Evolutionary conservation across 2,888 invertebrate genomes (phyloP), one percentile per base, ranked within the genome.

Genomic region (Crocallis elinguaria): DNA sequence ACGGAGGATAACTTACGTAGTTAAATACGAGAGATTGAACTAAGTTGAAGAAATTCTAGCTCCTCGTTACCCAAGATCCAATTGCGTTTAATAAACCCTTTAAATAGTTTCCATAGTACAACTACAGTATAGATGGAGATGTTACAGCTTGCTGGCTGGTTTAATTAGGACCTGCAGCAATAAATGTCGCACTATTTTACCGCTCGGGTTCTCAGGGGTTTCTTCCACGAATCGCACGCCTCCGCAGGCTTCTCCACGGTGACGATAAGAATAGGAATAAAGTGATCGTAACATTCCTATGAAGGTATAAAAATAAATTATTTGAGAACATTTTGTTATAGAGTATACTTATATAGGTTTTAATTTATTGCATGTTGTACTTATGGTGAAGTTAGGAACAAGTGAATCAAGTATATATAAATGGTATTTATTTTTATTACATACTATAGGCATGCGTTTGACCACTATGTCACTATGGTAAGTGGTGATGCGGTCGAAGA

Each of bases 141-240:
- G 51, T 67, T 64, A 75, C 35, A 72, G 62, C 60, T 76, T 75
- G 63, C 70, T 71, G 36, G 63, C 49, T 53, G 60, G 52, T 53
- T 71, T 76, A 42, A 63, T 58, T 43, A 76, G 41, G 44, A 66
- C 64, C 44, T 67, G 61, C 39, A 83, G 82, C 32, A 93, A 73
- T 63, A 84, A 71, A 59, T 94, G 88, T 49, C 95, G 86, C 35
- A 95, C 80, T 67, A 96, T 95, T 85, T 96, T 96, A 23, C 95
- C 95, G 62, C 93, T 93, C 0, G 93, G 53, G 87, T 65, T 93
- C 94, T 80, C 94, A 94, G 35, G 95, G 95, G 96, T 94, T 52
- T 88, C 90, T 13, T 93, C 84, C 0, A 95, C 73, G 76, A 95
- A 95, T 60, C 86, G 79, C 12, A 95, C 93, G 3, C 95, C 95